A percentile compares a stretch with the other conserved stretches of the same genome.
phyloP scores from a whole-genome alignment of 2,797 vertebrate genomes.

The Pipistrellus pipistrellus region DNA sequence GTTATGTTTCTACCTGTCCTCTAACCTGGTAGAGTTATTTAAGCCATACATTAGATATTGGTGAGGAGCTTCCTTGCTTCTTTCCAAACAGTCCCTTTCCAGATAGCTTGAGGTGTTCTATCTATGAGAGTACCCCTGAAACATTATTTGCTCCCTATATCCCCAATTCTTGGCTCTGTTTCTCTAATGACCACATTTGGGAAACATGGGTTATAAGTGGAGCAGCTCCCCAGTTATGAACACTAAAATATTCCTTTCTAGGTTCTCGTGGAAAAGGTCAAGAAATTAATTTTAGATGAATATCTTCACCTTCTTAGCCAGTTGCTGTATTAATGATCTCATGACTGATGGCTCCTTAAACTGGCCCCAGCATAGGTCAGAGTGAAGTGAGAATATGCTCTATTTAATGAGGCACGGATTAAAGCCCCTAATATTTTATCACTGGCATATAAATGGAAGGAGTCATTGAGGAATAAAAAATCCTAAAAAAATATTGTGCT shows the following conservation, averaged over 20 bases:
- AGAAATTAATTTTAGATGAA: conserved; percentile 89
- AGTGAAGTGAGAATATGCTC: conserved; percentile 86
- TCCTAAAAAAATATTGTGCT: background rate
- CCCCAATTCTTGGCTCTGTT: conserved; percentile 70
- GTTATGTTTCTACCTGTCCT: background rate
- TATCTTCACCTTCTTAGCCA: conserved; percentile 85
- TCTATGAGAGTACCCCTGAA: background rate
- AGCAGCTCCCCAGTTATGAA: conserved; percentile 78
- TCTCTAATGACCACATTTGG: conserved; percentile 74
- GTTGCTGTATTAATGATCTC: conserved; percentile 88
- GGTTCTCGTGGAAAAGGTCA: conserved; percentile 86
- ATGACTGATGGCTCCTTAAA: conserved; percentile 89
- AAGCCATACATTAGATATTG: background rate
- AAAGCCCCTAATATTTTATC: conserved; percentile 87
- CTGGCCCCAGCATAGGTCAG: conserved; percentile 86
- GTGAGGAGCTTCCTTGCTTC: background rate
- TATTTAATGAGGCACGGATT: conserved; percentile 90
- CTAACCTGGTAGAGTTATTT: background rate
- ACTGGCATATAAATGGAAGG: conserved; percentile 77
- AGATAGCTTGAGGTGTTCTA: background rate
- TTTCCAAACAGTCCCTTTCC: background rate
- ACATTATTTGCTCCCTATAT: background rate
- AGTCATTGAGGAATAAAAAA: conserved; percentile 67
- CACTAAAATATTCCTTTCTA: conserved; percentile 85
- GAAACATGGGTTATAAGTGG: conserved; percentile 57